Evolutionary conservation across 2,797 vertebrate species (phyloP).

Genomic region (Eutrigla gurnardus): DNA sequence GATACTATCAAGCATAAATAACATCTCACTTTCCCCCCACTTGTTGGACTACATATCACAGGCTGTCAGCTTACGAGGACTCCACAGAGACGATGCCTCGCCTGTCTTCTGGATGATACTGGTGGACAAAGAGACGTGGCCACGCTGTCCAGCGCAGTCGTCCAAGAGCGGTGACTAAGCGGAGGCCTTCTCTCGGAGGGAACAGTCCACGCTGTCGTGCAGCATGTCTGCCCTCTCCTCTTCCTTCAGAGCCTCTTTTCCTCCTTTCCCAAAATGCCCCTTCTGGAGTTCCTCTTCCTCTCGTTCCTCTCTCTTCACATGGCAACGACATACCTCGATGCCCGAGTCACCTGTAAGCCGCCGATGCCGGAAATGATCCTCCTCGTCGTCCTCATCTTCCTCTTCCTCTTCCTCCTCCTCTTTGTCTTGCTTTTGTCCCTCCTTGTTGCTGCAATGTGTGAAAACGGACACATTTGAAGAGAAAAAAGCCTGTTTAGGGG

Average conservation of each 20-base stretch:
- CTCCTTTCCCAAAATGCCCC: conserved; percentile 27
- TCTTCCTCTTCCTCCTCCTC: conserved; percentile 74
- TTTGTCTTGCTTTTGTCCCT: conserved; percentile 53
- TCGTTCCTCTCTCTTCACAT: conserved; percentile 78
- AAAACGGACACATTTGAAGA: conserved; percentile 75
- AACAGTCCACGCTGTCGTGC: conserved; percentile 75
- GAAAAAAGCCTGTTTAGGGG: conserved; percentile 72
- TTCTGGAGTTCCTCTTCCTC: conserved; percentile 72
- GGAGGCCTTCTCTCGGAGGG: conserved; percentile 40
- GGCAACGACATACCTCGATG: conserved; percentile 90
- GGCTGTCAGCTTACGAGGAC: conserved; percentile 63
- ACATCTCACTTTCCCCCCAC: conserved; percentile 18
- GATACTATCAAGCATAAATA: conserved; percentile 12
- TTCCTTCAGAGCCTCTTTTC: conserved; percentile 44
- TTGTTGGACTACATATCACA: conserved; percentile 11
- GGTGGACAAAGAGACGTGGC: conserved; percentile 41
- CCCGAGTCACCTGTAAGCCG: conserved; percentile 92
- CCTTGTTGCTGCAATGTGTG: conserved; percentile 51
- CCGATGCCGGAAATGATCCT: conserved; percentile 85
- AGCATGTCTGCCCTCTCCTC: conserved; percentile 48
- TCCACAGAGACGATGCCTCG: conserved; percentile 72
- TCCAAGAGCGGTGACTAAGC: conserved; percentile 42
- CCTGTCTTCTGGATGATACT: conserved; percentile 42
- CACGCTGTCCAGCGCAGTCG: conserved; percentile 29
- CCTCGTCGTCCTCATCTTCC: conserved; percentile 66